These are phyloP conservation scores for Tetrax tetrax DNA, from an alignment of 2,113 vertebrate species.

Conservation along the genomic window DNA sequence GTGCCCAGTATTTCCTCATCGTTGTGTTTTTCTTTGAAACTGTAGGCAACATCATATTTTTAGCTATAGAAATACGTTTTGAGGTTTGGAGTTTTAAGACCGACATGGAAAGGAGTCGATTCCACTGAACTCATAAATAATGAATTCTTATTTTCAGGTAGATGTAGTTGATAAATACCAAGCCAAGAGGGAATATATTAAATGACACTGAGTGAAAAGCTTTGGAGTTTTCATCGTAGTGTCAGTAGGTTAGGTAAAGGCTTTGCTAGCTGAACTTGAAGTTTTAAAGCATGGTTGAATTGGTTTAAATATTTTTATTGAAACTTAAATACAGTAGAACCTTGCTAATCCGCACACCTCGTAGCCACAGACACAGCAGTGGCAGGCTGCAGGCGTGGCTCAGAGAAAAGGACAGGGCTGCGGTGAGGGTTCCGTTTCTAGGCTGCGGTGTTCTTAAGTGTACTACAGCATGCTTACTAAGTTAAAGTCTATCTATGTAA, in stretches of 20 bases:
- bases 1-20: neutral
- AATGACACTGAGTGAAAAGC: neutral
- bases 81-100: neutral
- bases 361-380: rapidly evolving
- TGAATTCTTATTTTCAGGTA: neutral
- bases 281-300: neutral
- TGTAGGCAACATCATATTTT: neutral
- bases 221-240: neutral
- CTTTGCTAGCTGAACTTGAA: neutral
- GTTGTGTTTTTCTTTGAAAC: neutral
- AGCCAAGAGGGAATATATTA: neutral
- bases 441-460: neutral
- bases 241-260: neutral
- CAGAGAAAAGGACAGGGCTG: neutral
- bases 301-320: neutral
- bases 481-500: neutral
- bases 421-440: neutral
- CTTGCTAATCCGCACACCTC: neutral
- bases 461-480: too few species aligned
- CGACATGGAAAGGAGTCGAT: neutral
- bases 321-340: neutral
- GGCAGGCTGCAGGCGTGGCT: neutral
- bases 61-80: neutral
- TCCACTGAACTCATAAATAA: neutral
- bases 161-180: neutral